Conservation (phyloP, 2,113 vertebrate genomes). For the Symphodus melops region DNA sequence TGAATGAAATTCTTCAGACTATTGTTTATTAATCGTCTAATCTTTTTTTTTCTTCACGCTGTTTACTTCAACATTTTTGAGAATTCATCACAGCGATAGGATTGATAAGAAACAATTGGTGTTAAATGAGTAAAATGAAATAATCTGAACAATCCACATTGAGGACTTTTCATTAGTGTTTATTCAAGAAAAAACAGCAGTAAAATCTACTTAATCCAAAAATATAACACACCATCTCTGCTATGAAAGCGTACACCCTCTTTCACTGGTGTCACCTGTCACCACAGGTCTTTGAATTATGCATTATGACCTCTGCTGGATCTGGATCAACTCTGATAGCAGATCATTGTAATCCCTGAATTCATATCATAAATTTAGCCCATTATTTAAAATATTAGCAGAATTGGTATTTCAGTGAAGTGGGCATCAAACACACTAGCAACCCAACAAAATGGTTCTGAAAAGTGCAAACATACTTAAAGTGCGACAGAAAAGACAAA, state of each 20-base stretch:
- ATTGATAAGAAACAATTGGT: no score
- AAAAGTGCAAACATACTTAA: conserved; percentile 65
- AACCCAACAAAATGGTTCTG: background rate
- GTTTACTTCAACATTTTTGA: no score
- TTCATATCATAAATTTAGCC: background rate
- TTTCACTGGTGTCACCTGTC: background rate
- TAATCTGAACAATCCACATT: background rate
- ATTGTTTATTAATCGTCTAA: no score
- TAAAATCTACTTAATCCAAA: conserved; percentile 24
- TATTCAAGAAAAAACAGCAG: conserved; percentile 48
- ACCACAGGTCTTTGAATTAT: background rate
- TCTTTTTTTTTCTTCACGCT: no score
- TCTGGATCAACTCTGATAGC: conserved; percentile 1
- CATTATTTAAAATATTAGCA: no score
- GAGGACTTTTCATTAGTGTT: conserved; percentile 11
- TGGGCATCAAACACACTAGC: background rate
- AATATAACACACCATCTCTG: conserved; percentile 32
- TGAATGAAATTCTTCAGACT: no score
- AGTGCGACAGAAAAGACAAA: conserved; percentile 50
- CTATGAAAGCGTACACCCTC: conserved; percentile 11
- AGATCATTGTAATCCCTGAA: background rate
- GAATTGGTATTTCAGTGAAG: no score
- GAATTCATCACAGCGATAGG: no score
- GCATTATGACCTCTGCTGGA: background rate
- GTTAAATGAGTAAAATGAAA: background rate